Conservation (phyloP, 2,888 invertebrate species). For the Leucozona laternaria region DNA sequence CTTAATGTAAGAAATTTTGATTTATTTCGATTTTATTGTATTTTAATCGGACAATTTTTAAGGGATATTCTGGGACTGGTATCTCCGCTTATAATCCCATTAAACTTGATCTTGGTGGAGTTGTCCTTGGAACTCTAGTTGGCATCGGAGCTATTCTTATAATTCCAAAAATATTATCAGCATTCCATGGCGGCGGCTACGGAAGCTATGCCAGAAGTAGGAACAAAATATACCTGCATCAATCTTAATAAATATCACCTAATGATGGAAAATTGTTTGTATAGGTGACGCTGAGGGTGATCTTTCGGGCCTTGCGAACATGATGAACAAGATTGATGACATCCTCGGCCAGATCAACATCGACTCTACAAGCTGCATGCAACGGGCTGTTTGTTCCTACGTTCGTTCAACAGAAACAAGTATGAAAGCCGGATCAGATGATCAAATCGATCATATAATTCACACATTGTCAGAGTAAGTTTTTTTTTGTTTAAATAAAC, state of each 20-base stretch:
- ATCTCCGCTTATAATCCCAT: slow-evolving; percentile 89
- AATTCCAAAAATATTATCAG: slow-evolving; percentile 90
- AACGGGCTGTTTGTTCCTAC: slow-evolving; percentile 89
- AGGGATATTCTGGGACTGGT: slow-evolving; percentile 84
- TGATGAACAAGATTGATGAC: slow-evolving; percentile 88
- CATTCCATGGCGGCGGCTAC: slow-evolving; percentile 88
- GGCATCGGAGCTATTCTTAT: slow-evolving; percentile 92
- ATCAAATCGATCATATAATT: slow-evolving; percentile 87
- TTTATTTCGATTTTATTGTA: neutral
- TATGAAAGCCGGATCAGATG: slow-evolving; percentile 86
- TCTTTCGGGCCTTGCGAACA: slow-evolving; percentile 86
- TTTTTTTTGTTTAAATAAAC: slow-evolving; percentile 7
- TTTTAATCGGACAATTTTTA: neutral
- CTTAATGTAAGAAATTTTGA: slow-evolving; percentile 78
- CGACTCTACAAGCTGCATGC: slow-evolving; percentile 89
- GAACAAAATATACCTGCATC: slow-evolving; percentile 8
- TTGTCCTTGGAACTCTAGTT: slow-evolving; percentile 91
- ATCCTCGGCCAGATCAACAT: slow-evolving; percentile 88
- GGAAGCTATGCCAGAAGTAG: slow-evolving; percentile 87
- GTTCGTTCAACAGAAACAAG: slow-evolving; percentile 89
- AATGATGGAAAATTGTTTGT: slow-evolving; percentile 24
- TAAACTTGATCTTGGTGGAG: slow-evolving; percentile 92
- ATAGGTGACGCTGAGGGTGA: slow-evolving; percentile 86
- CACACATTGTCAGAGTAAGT: slow-evolving; percentile 87
- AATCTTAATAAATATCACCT: neutral